Conservation (phyloP, 37 sponge, comb jelly and placozoan species). For the Beroe forskalii region DNA sequence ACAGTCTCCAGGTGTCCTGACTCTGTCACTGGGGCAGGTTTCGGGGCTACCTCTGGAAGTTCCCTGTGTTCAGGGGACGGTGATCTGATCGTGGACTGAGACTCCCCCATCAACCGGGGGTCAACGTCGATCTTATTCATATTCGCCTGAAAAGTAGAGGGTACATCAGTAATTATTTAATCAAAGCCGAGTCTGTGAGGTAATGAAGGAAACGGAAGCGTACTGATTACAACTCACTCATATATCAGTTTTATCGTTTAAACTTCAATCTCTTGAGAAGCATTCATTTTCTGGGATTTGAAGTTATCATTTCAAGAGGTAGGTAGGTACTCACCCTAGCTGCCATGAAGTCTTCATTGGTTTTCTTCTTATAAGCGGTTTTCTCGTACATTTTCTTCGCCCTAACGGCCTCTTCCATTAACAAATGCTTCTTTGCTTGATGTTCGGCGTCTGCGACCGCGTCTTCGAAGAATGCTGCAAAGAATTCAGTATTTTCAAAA, state of each 20-base stretch:
- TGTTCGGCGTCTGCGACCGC: slow-evolving; percentile 84
- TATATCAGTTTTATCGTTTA: too few species aligned
- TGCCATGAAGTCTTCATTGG: background rate
- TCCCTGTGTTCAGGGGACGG: background rate
- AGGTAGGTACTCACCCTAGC: slow-evolving; percentile 15
- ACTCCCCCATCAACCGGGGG: slow-evolving; percentile 8
- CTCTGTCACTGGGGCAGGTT: background rate
- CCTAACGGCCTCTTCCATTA: slow-evolving; percentile 84
- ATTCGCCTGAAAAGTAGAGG: background rate
- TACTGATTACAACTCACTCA: too few species aligned
- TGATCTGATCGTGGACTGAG: slow-evolving; percentile 15
- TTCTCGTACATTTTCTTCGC: slow-evolving; percentile 65
- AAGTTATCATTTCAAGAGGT: too few species aligned
- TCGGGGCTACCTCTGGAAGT: background rate
- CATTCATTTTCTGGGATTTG: too few species aligned
- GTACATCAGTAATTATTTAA: too few species aligned
- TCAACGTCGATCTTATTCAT: slow-evolving; percentile 18
- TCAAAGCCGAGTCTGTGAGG: too few species aligned
- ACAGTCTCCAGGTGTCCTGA: background rate
- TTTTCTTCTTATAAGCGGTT: background rate
- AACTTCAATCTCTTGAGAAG: too few species aligned
- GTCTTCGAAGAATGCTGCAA: slow-evolving; percentile 93
- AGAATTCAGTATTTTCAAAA: too few species aligned
- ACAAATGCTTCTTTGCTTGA: slow-evolving; percentile 85
- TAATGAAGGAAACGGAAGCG: too few species aligned